Evolutionary conservation across 2,888 invertebrate genomes (phyloP), one percentile per base, ranked within the genome.

Genomic region (Euzetes globulus): DNA sequence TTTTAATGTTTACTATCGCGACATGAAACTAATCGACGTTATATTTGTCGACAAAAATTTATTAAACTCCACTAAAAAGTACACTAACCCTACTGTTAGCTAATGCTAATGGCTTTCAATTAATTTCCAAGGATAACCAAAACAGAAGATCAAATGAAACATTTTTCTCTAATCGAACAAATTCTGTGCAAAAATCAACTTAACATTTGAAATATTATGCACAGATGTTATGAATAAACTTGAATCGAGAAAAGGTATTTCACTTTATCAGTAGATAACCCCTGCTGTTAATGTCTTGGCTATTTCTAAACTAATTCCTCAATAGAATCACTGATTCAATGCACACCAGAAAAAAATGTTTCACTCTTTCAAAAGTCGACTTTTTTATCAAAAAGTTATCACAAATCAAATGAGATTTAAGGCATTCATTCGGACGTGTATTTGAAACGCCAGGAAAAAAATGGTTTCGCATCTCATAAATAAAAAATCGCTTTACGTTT

Each of bases 1-100:
- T 63, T 63, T 63, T 29, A 27, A 63, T 63, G 63, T 63, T 63
- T 63, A 63, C 63, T 33, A 63, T 63, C 63, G 63, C 63, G n/a
- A 63, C 63, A 33, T 37, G 33, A 63, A 63, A 15, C 19, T 33
- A 63, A 63, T 63, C 63, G 63, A 63, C 33, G 25, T n/a, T 4
- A 33, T 37, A 15, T 63, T 63, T 63, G 33, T 63, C 37, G 15
- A 37, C 19, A 63, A 63, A 58, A 58, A 19, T 27, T 25, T 25
- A 15, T 58, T 22, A 58, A 22, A 17, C 27, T 63, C n/a, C 33
- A 33, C n/a, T 37, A 17, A 63, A 63, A 29, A 37, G 63, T 63
- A 63, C 63, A 63, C 33, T 63, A 63, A 63, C 63, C 63, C 63
- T 63, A 52, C 9, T 7, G 52, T 52, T 22, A 52, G 52, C 22